These are phyloP conservation scores for Rhopalosiphum maidis DNA, from an alignment of 1,140 invertebrate genomes.

Conservation along the genomic window DNA sequence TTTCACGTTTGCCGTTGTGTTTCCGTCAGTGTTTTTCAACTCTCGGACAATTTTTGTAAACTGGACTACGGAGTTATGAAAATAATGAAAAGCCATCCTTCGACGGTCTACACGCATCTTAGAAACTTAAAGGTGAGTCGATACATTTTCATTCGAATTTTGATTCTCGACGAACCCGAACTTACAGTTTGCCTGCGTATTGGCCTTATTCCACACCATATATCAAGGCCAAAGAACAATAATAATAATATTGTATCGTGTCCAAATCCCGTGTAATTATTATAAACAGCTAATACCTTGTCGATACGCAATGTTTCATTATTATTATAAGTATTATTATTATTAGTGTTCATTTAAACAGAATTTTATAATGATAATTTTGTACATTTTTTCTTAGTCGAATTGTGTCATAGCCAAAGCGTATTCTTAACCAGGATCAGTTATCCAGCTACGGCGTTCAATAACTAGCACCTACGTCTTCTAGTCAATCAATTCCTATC, in stretches of 20 bases:
- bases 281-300: not conserved
- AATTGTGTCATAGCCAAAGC: constrained; percentile 47
- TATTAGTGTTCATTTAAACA: not conserved
- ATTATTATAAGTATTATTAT: not conserved
- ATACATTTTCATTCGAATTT: not conserved
- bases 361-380: not conserved
- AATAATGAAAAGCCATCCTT: constrained; percentile 17
- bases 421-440: constrained; percentile 38
- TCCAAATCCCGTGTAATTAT: constrained; percentile 22
- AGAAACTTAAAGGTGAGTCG: constrained; percentile 2
- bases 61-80: constrained; percentile 4
- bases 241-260: constrained; percentile 18
- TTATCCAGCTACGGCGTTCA: not conserved
- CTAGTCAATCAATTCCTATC: constrained; percentile 47
- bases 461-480: constrained; percentile 5
- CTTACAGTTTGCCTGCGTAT: not conserved
- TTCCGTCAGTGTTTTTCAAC: not conserved
- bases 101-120: not conserved
- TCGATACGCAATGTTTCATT: not conserved
- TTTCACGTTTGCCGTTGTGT: not conserved
- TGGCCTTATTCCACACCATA: constrained; percentile 3
- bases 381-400: not conserved
- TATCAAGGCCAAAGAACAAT: constrained; percentile 30
- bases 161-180: not conserved
- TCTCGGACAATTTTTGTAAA: not conserved